Conservation (phyloP, 2,797 vertebrate genomes). For the Novumbra hubbsi region DNA sequence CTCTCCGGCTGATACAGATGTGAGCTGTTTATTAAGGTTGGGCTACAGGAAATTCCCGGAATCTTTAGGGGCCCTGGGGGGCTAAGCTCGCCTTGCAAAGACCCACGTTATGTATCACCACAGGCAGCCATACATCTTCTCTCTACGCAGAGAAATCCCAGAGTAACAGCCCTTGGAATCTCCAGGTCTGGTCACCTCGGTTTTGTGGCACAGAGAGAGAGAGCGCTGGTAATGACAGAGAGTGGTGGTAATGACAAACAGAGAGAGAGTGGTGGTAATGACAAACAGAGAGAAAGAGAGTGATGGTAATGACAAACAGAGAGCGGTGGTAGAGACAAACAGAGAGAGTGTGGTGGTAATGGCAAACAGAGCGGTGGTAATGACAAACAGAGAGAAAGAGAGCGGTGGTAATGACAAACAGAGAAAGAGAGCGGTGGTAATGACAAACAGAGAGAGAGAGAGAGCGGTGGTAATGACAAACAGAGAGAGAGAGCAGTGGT, state of each 20-base stretch:
- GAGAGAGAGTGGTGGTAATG: conserved; percentile 40
- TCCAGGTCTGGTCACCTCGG: not conserved
- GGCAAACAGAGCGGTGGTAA: not conserved
- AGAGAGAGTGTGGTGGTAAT: no score
- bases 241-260: conserved; percentile 37
- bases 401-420: conserved; percentile 38
- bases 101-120: not conserved
- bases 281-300: conserved; percentile 13
- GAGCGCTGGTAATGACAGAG: no score
- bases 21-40: conserved; percentile 73
- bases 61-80: conserved; percentile 69
- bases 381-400: conserved; percentile 39
- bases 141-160: conserved; percentile 45
- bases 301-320: conserved; percentile 37
- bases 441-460: conserved; percentile 39
- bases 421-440: conserved; percentile 8
- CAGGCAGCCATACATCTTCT: conserved; percentile 38
- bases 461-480: conserved; percentile 37
- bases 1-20: conserved; percentile 84
- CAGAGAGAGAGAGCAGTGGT: conserved; percentile 3
- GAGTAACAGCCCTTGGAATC: conserved; percentile 10
- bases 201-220: conserved; percentile 37
- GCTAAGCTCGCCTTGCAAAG: conserved; percentile 25
- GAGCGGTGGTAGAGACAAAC: conserved; percentile 42
- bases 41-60: conserved; percentile 86